Base-by-base conservation (phyloP, 2,113 vertebrate genomes). In the Asarcornis scutulata region DNA sequence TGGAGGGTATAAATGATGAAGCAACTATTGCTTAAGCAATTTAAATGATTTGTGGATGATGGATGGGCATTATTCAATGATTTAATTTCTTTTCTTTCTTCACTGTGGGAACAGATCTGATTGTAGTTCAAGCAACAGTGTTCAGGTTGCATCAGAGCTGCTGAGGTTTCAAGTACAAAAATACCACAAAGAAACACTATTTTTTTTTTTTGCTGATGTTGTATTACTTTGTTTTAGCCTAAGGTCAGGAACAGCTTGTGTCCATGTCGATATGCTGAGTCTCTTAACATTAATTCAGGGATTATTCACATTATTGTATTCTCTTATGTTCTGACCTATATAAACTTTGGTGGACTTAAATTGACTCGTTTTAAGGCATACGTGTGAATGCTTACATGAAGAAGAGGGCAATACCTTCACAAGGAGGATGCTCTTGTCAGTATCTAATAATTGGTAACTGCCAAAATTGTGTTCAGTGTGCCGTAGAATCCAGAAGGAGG, bases 51-150 rank as follows among this genome's bases (percentile, higher is more conserved):
- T 38, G 52, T 59, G 44, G 68, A 50, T 79, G 96, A 81, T 76
- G 71, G 85, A 83, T 42, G 78, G 63, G 59, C 81, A 72, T 12
- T 40, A 36, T 31, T 36, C 88, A 53, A 13, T 38, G 20, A 71
- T 86, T 76, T 73, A 82, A 81, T 85, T 89, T 71, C 89, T 78
- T 85, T 89, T 71, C 91, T 78, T 85, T 29, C 56, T 50, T 75
- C 8, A 11, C 32, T 87, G 48, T 60, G 62, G 64, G 42, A 46
- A 27, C 40, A 91, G n/a, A 58, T 56, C 74, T 60, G 83, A 75
- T 18, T 71, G 86, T 73, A 88, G 22, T 25, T 73, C 52, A 83
- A 58, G 58, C 34, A 34, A 36, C 52, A 56, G 14, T 7, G 10
- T 59, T 78, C 9, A 34, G 4, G 1, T 60, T 63, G 55, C 63